These are phyloP conservation scores for Cheilosia scutellata DNA, from an alignment of 2,888 invertebrate species.

Conservation along the genomic window DNA sequence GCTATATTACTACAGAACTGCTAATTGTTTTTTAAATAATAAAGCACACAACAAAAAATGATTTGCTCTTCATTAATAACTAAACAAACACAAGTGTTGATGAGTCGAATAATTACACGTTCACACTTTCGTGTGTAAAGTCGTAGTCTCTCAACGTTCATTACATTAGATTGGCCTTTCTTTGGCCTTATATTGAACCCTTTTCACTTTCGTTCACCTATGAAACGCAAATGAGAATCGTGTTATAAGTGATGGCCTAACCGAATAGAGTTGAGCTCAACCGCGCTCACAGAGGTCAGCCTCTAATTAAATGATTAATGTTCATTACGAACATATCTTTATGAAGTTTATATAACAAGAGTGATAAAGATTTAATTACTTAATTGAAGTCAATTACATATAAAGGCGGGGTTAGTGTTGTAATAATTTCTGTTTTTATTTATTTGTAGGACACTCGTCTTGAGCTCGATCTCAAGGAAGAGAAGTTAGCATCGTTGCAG, in stretches of 20 bases:
- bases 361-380: constrained; percentile 51
- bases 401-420: constrained; percentile 2
- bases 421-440: neutral
- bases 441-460: constrained; percentile 90
- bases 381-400: constrained; percentile 61
- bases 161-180: constrained; percentile 7
- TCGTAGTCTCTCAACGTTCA: neutral
- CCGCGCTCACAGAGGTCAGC: constrained; percentile 41
- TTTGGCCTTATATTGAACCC: constrained; percentile 18
- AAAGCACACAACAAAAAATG: neutral
- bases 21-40: constrained; percentile 20
- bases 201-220: constrained; percentile 30
- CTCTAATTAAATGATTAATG: constrained; percentile 38
- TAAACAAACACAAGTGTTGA: constrained; percentile 43
- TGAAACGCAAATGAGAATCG: constrained; percentile 11
- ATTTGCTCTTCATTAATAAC: constrained; percentile 6
- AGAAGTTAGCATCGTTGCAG: constrained; percentile 91
- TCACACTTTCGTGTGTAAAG: constrained; percentile 22
- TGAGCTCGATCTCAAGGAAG: constrained; percentile 95
- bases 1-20: constrained; percentile 5
- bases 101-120: constrained; percentile 31
- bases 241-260: neutral
- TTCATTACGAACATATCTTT: neutral
- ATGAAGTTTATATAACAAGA: constrained; percentile 1
- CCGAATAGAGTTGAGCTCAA: constrained; percentile 23